A percentile compares a stretch with the other conserved stretches of the same genome.
phyloP scores from a whole-genome alignment of 2,113 vertebrate species.

The Brachypteracias leptosomus region DNA sequence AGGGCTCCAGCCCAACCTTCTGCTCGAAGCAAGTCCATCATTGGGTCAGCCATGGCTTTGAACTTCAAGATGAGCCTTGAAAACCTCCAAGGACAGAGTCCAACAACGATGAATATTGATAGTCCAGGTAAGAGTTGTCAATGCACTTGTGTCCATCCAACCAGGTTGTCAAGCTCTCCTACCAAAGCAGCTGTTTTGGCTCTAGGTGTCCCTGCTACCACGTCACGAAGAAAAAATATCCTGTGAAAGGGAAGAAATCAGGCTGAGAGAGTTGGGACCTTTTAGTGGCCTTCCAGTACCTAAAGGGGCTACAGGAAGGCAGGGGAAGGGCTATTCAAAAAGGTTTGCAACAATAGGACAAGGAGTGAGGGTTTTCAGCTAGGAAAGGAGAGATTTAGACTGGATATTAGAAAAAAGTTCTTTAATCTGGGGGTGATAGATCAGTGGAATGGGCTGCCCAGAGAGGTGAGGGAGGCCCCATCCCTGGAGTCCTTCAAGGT shows the following conservation, averaged over 20 bases:
- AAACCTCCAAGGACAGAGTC: not conserved
- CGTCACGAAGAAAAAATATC: not conserved
- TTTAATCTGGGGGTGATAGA: no score
- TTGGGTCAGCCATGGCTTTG: accelerated
- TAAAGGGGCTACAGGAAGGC: no score
- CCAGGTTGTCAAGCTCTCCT: not conserved
- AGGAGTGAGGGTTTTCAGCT: no score
- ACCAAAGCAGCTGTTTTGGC: not conserved
- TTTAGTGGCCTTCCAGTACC: no score
- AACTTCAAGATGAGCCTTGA: not conserved
- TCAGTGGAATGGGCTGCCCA: no score
- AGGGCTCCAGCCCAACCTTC: not conserved
- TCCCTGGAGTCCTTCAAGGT: no score
- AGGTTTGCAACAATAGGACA: no score
- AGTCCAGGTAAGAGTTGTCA: not conserved
- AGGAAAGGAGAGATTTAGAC: no score
- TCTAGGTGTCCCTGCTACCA: accelerated
- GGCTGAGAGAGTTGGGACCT: no score
- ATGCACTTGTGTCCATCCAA: not conserved
- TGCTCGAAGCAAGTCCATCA: not conserved
- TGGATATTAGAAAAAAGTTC: no score
- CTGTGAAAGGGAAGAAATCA: not conserved
- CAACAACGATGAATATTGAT: accelerated
- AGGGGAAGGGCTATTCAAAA: no score
- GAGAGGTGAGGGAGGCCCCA: no score